These are phyloP conservation scores for Neosilurus mollespiculum DNA, from an alignment of 2,797 vertebrate species.

Conservation along the genomic window DNA sequence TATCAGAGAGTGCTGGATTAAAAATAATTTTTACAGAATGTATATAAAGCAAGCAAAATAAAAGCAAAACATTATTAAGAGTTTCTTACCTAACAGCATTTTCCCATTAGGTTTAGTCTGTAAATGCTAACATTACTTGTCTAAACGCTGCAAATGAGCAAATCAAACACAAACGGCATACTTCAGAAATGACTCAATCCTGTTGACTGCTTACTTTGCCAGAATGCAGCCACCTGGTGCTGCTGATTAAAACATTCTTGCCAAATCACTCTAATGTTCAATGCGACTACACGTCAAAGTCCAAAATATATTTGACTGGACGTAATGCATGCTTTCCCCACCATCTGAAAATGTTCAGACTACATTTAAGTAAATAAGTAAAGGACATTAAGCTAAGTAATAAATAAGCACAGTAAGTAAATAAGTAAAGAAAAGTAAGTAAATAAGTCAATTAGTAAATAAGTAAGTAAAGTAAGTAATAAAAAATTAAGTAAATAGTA, in stretches of 20 bases:
- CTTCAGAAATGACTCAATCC: constrained; percentile 6
- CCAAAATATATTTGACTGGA: not conserved
- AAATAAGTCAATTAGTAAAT: not conserved
- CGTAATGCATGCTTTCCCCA: not conserved
- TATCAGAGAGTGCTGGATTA: no score
- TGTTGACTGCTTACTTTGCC: not conserved
- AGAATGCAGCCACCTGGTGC: constrained; percentile 19
- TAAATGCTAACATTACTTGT: not conserved
- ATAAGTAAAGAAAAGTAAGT: not conserved
- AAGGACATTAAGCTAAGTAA: no score
- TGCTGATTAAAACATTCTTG: not conserved
- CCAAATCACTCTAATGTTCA: not conserved
- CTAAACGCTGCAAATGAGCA: not conserved
- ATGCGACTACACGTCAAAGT: not conserved
- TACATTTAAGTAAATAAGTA: no score
- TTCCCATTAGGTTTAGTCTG: not conserved
- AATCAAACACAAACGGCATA: not conserved
- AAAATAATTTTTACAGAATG: not conserved
- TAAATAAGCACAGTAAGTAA: no score
- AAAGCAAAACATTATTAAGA: not conserved
- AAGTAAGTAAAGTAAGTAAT: no score
- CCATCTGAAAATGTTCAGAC: not conserved
- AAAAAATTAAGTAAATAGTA: no score
- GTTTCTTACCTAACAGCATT: not conserved
- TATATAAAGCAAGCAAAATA: not conserved